phyloP scores from a whole-genome alignment of 2,113 vertebrate genomes.

The Sterna hirundo region DNA sequence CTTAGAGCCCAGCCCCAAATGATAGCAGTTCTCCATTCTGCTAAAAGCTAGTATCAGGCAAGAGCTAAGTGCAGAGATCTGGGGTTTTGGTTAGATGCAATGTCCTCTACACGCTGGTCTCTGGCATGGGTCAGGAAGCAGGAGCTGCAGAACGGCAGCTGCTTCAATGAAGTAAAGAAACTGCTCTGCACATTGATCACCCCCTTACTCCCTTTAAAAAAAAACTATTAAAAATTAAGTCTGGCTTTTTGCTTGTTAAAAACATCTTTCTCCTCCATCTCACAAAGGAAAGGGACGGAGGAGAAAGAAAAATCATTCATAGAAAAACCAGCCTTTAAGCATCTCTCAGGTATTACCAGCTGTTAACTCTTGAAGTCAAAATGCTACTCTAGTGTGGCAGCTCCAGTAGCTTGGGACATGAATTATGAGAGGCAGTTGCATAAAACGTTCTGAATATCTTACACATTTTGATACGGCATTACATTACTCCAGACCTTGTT shows the following conservation, averaged over 20 bases:
- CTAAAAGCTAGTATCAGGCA: background rate
- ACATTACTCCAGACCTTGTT: background rate
- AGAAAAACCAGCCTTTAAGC: background rate
- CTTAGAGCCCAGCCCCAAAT: background rate
- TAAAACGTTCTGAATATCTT: background rate
- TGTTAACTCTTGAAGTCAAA: background rate
- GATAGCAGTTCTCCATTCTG: background rate
- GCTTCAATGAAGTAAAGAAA: background rate
- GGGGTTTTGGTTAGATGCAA: background rate
- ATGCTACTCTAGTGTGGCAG: background rate
- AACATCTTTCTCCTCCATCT: background rate
- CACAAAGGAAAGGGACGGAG: background rate
- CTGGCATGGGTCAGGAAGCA: background rate
- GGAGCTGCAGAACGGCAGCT: background rate
- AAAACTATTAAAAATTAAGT: background rate
- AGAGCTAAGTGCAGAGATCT: background rate
- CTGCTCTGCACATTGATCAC: background rate
- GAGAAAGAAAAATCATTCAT: background rate
- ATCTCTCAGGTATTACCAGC: background rate
- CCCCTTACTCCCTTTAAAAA: background rate
- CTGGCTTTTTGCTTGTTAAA: background rate
- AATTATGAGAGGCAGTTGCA: background rate
- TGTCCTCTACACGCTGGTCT: background rate
- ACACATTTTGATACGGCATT: background rate
- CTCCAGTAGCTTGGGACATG: background rate